Conservation (phyloP, 2,888 invertebrate species). For the Bombylius major region DNA sequence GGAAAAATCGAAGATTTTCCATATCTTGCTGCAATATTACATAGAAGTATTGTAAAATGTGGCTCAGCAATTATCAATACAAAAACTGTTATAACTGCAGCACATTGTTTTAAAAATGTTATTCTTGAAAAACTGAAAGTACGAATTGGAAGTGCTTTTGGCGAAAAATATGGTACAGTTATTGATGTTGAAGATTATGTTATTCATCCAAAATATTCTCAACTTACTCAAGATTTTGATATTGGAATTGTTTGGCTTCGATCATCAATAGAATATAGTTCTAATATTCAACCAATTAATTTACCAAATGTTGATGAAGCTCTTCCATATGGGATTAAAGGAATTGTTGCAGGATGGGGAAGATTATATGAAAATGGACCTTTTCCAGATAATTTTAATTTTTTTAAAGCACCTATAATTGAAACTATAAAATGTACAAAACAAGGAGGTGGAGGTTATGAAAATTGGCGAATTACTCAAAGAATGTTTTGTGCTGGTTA, state of each 20-base stretch:
- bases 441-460: not conserved
- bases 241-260: conserved; percentile 40
- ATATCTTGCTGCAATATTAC: conserved; percentile 20
- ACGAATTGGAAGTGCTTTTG: conserved; percentile 6
- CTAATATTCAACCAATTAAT: conserved; percentile 28
- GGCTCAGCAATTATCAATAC: conserved; percentile 18
- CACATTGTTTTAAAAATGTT: conserved; percentile 16
- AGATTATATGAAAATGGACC: conserved; percentile 1
- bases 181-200: not conserved
- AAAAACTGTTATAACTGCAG: conserved; percentile 20
- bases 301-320: not conserved
- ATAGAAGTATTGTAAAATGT: conserved; percentile 9
- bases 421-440: conserved; percentile 22
- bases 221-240: conserved; percentile 33
- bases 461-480: conserved; percentile 26
- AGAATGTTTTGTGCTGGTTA: conserved; percentile 43
- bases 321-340: conserved; percentile 1
- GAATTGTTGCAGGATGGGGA: conserved; percentile 12
- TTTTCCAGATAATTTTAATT: not conserved
- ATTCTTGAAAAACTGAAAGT: not conserved
- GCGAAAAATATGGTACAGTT: not conserved
- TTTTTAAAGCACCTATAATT: not conserved
- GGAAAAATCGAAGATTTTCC: conserved; percentile 21
- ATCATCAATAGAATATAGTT: conserved; percentile 31
- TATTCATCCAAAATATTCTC: conserved; percentile 3